Base-by-base conservation (phyloP, 2,113 vertebrate genomes). In the Lates calcarifer region DNA sequence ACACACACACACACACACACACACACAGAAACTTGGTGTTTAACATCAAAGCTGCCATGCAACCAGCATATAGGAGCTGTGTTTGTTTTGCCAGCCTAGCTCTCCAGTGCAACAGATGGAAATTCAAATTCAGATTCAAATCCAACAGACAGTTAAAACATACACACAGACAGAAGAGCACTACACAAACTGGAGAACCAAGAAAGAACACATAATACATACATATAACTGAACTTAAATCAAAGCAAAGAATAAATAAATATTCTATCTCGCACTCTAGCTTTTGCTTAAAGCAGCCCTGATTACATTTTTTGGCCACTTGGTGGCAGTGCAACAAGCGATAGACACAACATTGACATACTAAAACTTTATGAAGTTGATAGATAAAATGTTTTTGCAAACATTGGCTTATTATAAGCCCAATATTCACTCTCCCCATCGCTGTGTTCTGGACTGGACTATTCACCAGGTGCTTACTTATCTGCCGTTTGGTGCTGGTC, bases 31-130 rank as follows among this genome's bases (percentile, higher is more conserved):
- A 47, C 53, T 62, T 26, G 45, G 17, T 33, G 35, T 69, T 56
- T 56, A 35, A 87, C 85, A 77, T 82, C 57, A 74, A 88, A 83
- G 73, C 58, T 67, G 28, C 37, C 61, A 37, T 64, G 24, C 47
- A 41, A 29, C 10, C 13, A 6, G 24, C 35, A 45, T 58, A 24
- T 24, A 76, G 29, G 29, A 56, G 6, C 26, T 13, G 43, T 60
- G 26, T 29, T 35, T 28, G 56, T 28, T 56, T 9, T 57, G 57
- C 65, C 74, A 64, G 49, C n/a, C 14, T 49, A 2, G 24, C 49
- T 49, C 41, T 56, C 37, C 57, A 43, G 7, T 64, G 61, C 4
- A 62, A 47, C 56, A 45, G 64, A 69, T 43, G 45, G 26, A 49
- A 39, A 53, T 45, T 68, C 10, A 62, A 12, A 61, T 60, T 43